Percentiles rank a stretch among this genome's conserved stretches.
Evolutionary conservation across 2,797 vertebrate genomes (phyloP).

Genomic region (Phoeniculus purpureus): DNA sequence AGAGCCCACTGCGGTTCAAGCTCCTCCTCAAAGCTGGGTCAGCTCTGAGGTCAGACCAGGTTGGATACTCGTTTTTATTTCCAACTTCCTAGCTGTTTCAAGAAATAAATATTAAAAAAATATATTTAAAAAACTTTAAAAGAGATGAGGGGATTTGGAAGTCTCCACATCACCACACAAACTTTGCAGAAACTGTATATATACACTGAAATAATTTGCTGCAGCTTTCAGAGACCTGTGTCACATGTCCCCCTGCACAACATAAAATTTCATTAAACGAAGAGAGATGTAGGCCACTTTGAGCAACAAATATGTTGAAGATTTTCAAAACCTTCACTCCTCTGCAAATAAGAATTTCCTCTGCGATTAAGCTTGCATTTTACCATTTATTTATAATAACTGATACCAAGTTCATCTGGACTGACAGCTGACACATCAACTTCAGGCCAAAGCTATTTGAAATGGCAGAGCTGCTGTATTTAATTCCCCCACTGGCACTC

Average conservation of each 20-base stretch:
- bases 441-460: constrained; percentile 41
- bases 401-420: constrained; percentile 24
- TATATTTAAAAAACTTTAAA: too few species aligned
- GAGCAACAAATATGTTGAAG: not conserved
- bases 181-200: not conserved
- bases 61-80: not conserved
- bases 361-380: not conserved
- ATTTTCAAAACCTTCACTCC: not conserved
- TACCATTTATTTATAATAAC: not conserved
- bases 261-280: not conserved
- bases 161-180: accelerated
- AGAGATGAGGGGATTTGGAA: accelerated
- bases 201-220: not conserved
- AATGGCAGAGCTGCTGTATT: constrained; percentile 47
- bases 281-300: not conserved
- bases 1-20: not conserved
- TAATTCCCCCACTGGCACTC: constrained; percentile 30
- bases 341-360: not conserved
- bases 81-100: not conserved
- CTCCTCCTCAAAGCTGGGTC: not conserved
- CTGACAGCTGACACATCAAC: constrained; percentile 61
- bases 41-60: not conserved
- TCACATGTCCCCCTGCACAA: not conserved
- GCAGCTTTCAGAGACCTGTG: not conserved
- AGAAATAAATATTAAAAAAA: too few species aligned